Percentiles rank a stretch among this genome's conserved stretches.
Evolutionary conservation across 2,113 vertebrate genomes (phyloP).

Genomic region (Chaetops frenatus): DNA sequence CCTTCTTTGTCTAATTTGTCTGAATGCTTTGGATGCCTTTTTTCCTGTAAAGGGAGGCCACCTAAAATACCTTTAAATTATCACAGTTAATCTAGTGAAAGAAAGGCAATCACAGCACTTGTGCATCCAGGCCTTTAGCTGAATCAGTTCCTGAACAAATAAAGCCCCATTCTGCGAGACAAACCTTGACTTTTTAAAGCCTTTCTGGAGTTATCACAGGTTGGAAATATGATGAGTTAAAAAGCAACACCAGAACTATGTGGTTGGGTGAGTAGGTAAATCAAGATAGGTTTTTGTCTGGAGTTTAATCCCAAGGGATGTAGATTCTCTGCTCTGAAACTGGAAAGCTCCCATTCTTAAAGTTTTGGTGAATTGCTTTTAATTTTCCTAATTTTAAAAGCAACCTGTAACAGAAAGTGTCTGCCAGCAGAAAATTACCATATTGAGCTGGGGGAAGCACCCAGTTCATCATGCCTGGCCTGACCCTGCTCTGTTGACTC

Average conservation of each 20-base stretch:
- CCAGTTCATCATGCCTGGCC: slow-evolving; percentile 33
- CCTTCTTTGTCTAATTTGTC: not conserved
- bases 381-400: not conserved
- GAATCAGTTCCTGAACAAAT: not conserved
- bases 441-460: not conserved
- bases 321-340: not conserved
- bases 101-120: not conserved
- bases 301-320: not conserved
- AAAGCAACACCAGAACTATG: not conserved
- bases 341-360: not conserved
- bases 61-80: not conserved
- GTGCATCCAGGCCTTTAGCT: not conserved
- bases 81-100: not conserved
- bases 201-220: not conserved
- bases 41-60: not conserved
- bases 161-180: not conserved
- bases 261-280: not conserved
- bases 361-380: not conserved
- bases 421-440: not conserved
- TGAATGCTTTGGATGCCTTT: not conserved
- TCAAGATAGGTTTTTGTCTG: not conserved
- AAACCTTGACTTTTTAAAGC: not conserved
- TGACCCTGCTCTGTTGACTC: slow-evolving; percentile 64
- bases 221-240: not conserved
- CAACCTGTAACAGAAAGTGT: not conserved